A percentile compares a stretch with the other conserved stretches of the same genome.
Conservation (phyloP, 2,888 invertebrate genomes). For the Drosophila bunnanda region DNA sequence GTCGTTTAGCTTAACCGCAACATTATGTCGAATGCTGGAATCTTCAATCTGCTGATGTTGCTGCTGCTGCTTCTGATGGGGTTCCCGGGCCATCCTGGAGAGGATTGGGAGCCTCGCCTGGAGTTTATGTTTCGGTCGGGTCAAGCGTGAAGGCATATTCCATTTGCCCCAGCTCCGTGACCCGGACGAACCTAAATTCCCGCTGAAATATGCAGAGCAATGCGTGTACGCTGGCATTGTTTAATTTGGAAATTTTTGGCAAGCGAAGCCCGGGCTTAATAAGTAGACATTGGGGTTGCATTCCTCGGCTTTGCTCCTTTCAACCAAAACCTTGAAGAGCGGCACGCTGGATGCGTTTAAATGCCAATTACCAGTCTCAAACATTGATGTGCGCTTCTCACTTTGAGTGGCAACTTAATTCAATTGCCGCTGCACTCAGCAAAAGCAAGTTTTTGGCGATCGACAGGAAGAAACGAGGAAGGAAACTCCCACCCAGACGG, state of each 20-base stretch:
- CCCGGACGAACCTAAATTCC: constrained; percentile 56
- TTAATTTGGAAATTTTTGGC: constrained; percentile 41
- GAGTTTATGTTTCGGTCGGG: constrained; percentile 75
- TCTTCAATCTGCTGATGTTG: constrained; percentile 73
- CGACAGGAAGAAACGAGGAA: constrained; percentile 22
- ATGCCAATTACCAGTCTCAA: constrained; percentile 65
- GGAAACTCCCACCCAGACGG: constrained; percentile 37
- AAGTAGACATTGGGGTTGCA: constrained; percentile 40
- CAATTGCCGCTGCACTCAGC: constrained; percentile 74
- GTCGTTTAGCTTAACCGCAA: constrained; percentile 81
- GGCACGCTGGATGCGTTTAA: constrained; percentile 33
- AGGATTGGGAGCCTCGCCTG: constrained; percentile 44
- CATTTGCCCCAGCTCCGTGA: constrained; percentile 56
- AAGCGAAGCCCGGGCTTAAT: constrained; percentile 30
- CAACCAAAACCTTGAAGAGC: constrained; percentile 25
- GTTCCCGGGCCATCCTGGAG: constrained; percentile 7
- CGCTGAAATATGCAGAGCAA: constrained; percentile 69
- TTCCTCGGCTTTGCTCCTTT: constrained; percentile 14
- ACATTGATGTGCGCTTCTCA: constrained; percentile 62
- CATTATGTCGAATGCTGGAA: constrained; percentile 80
- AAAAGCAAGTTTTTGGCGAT: constrained; percentile 59
- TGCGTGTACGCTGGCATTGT: constrained; percentile 26
- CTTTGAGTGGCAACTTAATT: constrained; percentile 72
- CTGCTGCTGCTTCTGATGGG: constrained; percentile 33
- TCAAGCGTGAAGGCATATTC: constrained; percentile 70